Base-by-base conservation (phyloP, 2,797 vertebrate species). In the Aulostomus chinensis region DNA sequence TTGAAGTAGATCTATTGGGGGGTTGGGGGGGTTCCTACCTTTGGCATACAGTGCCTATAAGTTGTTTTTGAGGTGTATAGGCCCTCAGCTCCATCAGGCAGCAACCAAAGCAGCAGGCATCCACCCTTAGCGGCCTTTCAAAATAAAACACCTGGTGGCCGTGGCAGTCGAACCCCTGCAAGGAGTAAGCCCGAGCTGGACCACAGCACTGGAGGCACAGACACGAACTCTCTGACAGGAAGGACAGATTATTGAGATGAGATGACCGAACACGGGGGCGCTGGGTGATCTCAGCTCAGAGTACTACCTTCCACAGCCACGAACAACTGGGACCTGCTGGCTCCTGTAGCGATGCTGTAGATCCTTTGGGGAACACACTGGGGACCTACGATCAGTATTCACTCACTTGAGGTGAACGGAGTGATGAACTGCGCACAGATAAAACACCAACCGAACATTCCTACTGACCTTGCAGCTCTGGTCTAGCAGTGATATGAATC, bases 1-100 rank as follows among this genome's bases (percentile, higher is more conserved):
- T 28, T 1, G 5, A 28, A 28, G 10, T 28, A 6, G 20, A 6
- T 21, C 6, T 6, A 37, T 6, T 20, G 2, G 10, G 5, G 5
- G n/a, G n/a, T n/a, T n/a, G n/a, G n/a, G n/a, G n/a, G n/a, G n/a
- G n/a, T n/a, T n/a, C 62, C 10, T 59, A 89, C 86, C 87, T 82
- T 71, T 89, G 86, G 28, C 28, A 53, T 3, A 86, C 61, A 1
- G 80, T 72, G 31, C 92, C 92, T 16, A 91, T 78, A 5, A 91
- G 83, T 42, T 78, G 60, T 41, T 36, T 83, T 16, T 73, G 35
- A 9, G 80, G 63, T 16, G 82, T 83, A 73, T 89, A 91, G 31
- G 70, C 91, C 25, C 56, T 88, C 29, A 89, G 90, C 75, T 93
- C 90, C 89, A 92, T 92, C 56, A 89, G 83, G 67, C 89, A 94